A percentile compares a stretch with the other conserved stretches of the same genome.
These are phyloP conservation scores for Pelagia noctiluca DNA, from an alignment of 30 jellyfish, hydroid and myxozoan genomes.

Conservation along the genomic window DNA sequence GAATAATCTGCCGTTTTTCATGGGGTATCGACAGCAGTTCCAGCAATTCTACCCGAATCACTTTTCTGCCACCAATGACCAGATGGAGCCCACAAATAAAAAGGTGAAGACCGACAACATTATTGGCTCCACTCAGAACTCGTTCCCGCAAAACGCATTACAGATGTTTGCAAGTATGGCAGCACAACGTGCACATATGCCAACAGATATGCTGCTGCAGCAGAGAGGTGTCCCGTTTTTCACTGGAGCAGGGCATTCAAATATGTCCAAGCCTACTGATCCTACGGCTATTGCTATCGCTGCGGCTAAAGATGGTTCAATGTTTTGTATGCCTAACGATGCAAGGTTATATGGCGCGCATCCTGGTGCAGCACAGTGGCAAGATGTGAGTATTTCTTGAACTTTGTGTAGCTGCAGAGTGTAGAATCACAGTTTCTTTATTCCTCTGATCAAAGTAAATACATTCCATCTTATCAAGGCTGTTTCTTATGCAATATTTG, in stretches of 20 bases:
- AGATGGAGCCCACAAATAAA: slow-evolving; percentile 51
- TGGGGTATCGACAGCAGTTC: slow-evolving; percentile 77
- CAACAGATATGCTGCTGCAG: slow-evolving; percentile 66
- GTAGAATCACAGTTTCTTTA: too few relatives aligned
- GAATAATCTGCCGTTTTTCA: slow-evolving; percentile 55
- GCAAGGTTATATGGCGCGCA: slow-evolving; percentile 89
- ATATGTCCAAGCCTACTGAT: slow-evolving; percentile 78
- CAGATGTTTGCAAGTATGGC: slow-evolving; percentile 82
- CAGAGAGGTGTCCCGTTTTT: slow-evolving; percentile 67
- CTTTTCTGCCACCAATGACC: slow-evolving; percentile 41
- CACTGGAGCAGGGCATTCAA: slow-evolving; percentile 40
- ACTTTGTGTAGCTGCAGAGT: too few relatives aligned
- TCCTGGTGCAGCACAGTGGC: slow-evolving; percentile 97
- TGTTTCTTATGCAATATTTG: too few relatives aligned
- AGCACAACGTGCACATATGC: slow-evolving; percentile 69
- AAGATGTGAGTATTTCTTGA: slow-evolving; percentile 85
- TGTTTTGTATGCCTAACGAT: slow-evolving; percentile 73
- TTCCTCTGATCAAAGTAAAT: too few relatives aligned
- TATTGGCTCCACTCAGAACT: slow-evolving; percentile 51
- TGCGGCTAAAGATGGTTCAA: slow-evolving; percentile 89
- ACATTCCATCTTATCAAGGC: too few relatives aligned
- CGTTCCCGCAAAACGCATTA: slow-evolving; percentile 68
- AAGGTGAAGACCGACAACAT: slow-evolving; percentile 50
- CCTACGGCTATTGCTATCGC: slow-evolving; percentile 99
- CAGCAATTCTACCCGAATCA: slow-evolving; percentile 62